Evolutionary conservation across 2,888 invertebrate species (phyloP).

Genomic region (Himalopsyche tibetana): DNA sequence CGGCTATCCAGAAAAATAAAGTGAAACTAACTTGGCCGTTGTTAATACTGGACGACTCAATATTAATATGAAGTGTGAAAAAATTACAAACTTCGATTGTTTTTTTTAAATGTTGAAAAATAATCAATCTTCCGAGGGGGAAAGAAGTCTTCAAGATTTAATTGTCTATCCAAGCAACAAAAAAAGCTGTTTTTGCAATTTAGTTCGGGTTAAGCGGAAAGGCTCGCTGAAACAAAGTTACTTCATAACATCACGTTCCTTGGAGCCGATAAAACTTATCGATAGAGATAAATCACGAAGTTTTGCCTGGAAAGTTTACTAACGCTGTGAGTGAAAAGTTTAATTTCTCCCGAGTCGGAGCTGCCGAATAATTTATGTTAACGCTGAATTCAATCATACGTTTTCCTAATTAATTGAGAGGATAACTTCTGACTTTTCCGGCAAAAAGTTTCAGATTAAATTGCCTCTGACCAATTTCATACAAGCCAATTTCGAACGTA

Average conservation of each 20-base stretch:
- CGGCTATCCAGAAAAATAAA: too few relatives aligned
- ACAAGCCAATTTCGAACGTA: not conserved
- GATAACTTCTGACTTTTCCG: conserved; percentile 43
- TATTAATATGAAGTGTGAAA: too few relatives aligned
- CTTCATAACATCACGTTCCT: conserved; percentile 36
- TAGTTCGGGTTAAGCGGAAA: conserved; percentile 7
- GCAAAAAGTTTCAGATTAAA: conserved; percentile 43
- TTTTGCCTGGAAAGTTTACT: conserved; percentile 53
- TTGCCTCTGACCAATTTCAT: not conserved
- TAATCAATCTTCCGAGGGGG: not conserved
- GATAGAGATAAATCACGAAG: conserved; percentile 59
- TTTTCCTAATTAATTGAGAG: conserved; percentile 56
- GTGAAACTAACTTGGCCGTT: too few relatives aligned
- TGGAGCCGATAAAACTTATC: conserved; percentile 56
- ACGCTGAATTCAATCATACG: conserved; percentile 60
- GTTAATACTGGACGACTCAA: too few relatives aligned
- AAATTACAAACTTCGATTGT: too few relatives aligned
- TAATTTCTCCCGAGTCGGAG: conserved; percentile 55
- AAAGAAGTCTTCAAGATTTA: not conserved
- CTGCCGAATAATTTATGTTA: conserved; percentile 56
- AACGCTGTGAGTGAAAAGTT: conserved; percentile 61
- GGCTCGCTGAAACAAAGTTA: conserved; percentile 54
- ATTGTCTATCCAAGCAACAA: not conserved
- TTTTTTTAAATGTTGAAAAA: not conserved
- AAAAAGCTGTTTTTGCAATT: conserved; percentile 26